phyloP scores from a whole-genome alignment of 2,888 invertebrate species.

The Drosophila barbarae region DNA sequence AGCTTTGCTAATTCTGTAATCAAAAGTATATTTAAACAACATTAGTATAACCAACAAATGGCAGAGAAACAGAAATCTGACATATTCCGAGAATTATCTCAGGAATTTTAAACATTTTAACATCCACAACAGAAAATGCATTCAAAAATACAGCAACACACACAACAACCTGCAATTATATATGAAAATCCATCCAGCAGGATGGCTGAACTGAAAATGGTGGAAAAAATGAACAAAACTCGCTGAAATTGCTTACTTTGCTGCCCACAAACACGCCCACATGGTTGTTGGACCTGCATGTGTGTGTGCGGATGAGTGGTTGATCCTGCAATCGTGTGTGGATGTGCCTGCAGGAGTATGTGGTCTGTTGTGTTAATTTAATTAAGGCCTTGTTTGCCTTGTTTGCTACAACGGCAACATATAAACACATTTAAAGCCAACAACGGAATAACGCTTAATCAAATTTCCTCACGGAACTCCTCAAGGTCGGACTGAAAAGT shows the following conservation, averaged over 20 bases:
- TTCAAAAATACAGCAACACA: neutral
- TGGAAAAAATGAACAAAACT: conserved; percentile 33
- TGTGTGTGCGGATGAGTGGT: conserved; percentile 21
- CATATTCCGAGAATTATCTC: conserved; percentile 3
- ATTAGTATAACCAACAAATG: conserved; percentile 11
- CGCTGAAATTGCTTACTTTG: conserved; percentile 60
- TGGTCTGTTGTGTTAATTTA: conserved; percentile 70
- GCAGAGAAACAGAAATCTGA: neutral
- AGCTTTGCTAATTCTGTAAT: neutral
- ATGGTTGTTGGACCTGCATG: conserved; percentile 10
- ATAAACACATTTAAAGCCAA: conserved; percentile 24
- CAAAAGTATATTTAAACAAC: neutral
- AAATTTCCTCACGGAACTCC: conserved; percentile 3
- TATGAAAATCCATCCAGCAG: conserved; percentile 60
- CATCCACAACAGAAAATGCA: conserved; percentile 13
- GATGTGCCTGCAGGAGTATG: conserved; percentile 39
- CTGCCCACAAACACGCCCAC: conserved; percentile 43
- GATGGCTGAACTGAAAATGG: conserved; percentile 35
- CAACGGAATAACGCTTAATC: conserved; percentile 13
- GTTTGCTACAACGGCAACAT: conserved; percentile 24
- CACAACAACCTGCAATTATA: conserved; percentile 60
- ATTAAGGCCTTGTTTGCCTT: conserved; percentile 54
- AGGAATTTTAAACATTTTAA: conserved; percentile 4
- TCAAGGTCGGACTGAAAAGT: conserved; percentile 22
- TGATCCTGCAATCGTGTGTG: conserved; percentile 15